Base-by-base conservation (phyloP, 2,797 vertebrate species). In the Chelon auratus region DNA sequence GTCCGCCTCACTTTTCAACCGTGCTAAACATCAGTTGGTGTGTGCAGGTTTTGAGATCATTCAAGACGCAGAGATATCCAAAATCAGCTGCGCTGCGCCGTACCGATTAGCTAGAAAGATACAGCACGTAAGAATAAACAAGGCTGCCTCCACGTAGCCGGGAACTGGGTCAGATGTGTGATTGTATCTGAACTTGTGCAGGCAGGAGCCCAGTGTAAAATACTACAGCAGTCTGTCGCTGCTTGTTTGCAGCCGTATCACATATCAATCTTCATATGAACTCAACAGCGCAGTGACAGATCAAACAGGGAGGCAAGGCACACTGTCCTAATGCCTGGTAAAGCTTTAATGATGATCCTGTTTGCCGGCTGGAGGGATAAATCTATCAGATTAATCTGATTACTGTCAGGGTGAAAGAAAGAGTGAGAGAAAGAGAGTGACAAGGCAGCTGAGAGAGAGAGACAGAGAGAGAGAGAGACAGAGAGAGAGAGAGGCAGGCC, bases 301-400 rank as follows among this genome's bases (percentile, higher is more conserved):
- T 60, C 42, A 56, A 48, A 73, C 18, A 4, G 58, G 39, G 55
- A 20, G n/a, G 37, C 22, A 4, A 36, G n/a, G 12, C 61, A 66
- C 0, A 40, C 36, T 5, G 59, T 24, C 47, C 37, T 60, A 50
- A 77, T 48, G 70, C 48, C 68, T 50, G 17, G 33, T 65, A 51
- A 80, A 60, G 69, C 73, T 75, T 66, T 54, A 59, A 61, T 70
- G 47, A 80, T 81, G 50, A 82, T 83, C 62, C 56, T 72, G 64
- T 77, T 84, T 75, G 75, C 51, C 69, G 24, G 68, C 69, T 58
- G 43, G 17, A 50, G 62, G 59, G 57, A 73, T 78, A 40, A 51
- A 78, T 64, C 13, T 68, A 55, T 62, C 43, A 63, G 43, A 75
- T 62, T 72, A 64, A 80, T 83, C 83, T 69, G 70, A 87, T 88